Evolutionary conservation across 1,140 invertebrate genomes (phyloP), one percentile per base, ranked within the genome.

Genomic region (Pseudachorutes palmiensis): DNA sequence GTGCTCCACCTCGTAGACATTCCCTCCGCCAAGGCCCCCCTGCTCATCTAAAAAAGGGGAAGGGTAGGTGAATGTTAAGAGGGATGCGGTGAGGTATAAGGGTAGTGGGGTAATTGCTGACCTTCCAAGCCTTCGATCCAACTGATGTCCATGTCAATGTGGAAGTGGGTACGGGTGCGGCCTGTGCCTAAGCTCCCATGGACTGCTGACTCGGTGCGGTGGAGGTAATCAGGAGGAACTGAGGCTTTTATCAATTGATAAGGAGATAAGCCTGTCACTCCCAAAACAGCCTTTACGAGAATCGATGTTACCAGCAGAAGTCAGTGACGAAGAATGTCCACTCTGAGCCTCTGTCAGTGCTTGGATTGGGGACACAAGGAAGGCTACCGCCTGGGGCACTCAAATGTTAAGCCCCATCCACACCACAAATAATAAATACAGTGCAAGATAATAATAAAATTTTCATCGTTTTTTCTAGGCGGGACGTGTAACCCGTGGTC

Each of bases 1-100:
- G 82, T 98, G 96, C 78, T 98, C 96, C 78, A 98, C 87, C 65
- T 90, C 82, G 77, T 95, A 96, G 26, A 74, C 66, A 41, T 74
- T 74, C 19, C 72, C 72, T 19, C 51, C 51, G 12, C 51, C 51
- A 14, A 55, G 24, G 51, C 58, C 1, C 24, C 65, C 29, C 60
- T 60, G 58, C 58, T 60, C 58, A 60, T 60, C 58, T 60, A 60
- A 60, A 30, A 14, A 31, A 55, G 24, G 24, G 3, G 24, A 55
- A 26, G 24, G 24, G 24, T 55, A 24, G 5, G 24, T 14, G 12
- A 55, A 5, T 55, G 36, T 9, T 45, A 19, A 45, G 9, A 22
- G 24, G 24, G 5, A 55, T 26, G 51, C 36, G 9, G 9, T 19
- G 19, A 45, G 19, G 9, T 45, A 12, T 45, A 12, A 12, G 9